phyloP scores from a whole-genome alignment of 1,140 invertebrate genomes.

The Spodoptera litura region DNA sequence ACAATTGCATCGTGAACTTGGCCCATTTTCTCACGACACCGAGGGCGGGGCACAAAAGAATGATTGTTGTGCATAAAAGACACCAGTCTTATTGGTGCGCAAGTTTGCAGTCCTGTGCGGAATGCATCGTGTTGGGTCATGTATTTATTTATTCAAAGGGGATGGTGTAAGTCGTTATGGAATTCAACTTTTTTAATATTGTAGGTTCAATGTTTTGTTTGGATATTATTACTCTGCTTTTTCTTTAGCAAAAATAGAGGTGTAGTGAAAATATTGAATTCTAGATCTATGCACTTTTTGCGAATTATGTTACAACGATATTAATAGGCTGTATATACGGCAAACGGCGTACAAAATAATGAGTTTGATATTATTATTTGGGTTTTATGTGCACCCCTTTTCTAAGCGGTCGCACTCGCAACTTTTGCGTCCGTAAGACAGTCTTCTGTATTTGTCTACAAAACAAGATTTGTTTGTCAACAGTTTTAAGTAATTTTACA shows the following conservation, averaged over 20 bases:
- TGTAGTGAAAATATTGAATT: too few relatives aligned
- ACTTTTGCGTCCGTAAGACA: too few relatives aligned
- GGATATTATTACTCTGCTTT: not conserved
- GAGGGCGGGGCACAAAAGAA: constrained; percentile 65
- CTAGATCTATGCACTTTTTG: too few relatives aligned
- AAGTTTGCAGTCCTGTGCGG: constrained; percentile 44
- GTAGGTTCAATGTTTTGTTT: not conserved
- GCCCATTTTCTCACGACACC: constrained; percentile 75
- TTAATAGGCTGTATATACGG: too few relatives aligned
- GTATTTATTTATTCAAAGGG: constrained; percentile 5
- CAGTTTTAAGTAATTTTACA: too few relatives aligned
- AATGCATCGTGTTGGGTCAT: not conserved
- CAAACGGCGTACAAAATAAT: too few relatives aligned
- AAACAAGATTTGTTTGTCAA: too few relatives aligned
- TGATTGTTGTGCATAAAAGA: constrained; percentile 64
- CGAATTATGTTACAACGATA: too few relatives aligned
- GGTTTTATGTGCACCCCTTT: too few relatives aligned
- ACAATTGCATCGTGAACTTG: constrained; percentile 72
- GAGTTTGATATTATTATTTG: too few relatives aligned
- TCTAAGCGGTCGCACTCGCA: too few relatives aligned
- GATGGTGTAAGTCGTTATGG: constrained; percentile 11
- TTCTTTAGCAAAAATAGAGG: not conserved
- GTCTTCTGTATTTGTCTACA: too few relatives aligned
- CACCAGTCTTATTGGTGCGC: constrained; percentile 62
- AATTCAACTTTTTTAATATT: constrained; percentile 7